phyloP scores from a whole-genome alignment of 1,140 invertebrate species.

The Vanessa atalanta region DNA sequence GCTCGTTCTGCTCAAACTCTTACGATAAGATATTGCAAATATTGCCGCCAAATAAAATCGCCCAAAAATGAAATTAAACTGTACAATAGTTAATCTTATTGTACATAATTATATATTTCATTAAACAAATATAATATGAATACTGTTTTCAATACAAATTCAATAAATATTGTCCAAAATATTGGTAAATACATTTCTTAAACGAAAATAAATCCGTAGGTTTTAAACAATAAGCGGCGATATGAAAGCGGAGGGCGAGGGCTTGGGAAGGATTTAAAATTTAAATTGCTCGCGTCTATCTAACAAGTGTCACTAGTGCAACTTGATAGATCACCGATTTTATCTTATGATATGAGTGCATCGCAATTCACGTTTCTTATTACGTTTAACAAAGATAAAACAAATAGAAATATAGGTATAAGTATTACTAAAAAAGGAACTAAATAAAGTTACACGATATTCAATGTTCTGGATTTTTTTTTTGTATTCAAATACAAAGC shows the following conservation, averaged over 20 bases:
- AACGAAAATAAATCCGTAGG: slow-evolving; percentile 24
- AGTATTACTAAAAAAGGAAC: neutral
- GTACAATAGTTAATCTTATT: too few species aligned
- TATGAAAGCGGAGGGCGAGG: slow-evolving; percentile 21
- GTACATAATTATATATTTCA: too few species aligned
- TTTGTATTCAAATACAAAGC: too few species aligned
- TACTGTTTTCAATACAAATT: too few species aligned
- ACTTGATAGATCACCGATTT: slow-evolving; percentile 70
- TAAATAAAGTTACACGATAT: too few species aligned
- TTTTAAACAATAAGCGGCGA: slow-evolving; percentile 28
- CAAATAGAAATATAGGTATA: neutral
- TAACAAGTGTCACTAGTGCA: slow-evolving; percentile 59
- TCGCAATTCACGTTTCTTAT: slow-evolving; percentile 14
- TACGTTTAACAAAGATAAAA: neutral
- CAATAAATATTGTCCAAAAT: neutral
- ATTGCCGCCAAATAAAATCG: too few species aligned
- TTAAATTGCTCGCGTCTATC: slow-evolving; percentile 50
- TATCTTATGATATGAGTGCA: slow-evolving; percentile 41
- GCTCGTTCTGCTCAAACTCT: too few species aligned
- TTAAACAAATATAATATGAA: too few species aligned
- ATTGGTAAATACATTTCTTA: slow-evolving; percentile 6
- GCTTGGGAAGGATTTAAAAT: slow-evolving; percentile 42
- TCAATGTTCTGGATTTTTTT: too few species aligned
- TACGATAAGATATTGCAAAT: too few species aligned
- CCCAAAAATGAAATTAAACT: too few species aligned